Conservation (phyloP, 2,113 vertebrate genomes). For the Motacilla tschutschensis region DNA sequence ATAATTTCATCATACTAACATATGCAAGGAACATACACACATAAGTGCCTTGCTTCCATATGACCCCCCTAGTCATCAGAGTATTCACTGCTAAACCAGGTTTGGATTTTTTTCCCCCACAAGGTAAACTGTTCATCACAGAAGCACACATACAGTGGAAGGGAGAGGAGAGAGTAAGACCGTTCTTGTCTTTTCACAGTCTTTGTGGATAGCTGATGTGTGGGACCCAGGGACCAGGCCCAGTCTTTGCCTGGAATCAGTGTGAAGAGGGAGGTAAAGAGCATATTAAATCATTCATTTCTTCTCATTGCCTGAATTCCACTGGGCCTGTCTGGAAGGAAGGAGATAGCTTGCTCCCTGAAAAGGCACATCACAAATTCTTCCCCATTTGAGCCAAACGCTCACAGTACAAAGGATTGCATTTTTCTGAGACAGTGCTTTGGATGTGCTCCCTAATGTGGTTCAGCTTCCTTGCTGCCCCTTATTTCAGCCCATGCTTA, state of each 20-base stretch:
- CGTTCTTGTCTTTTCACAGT: neutral
- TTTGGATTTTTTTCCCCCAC: neutral
- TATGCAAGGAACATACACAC: neutral
- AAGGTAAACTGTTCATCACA: neutral
- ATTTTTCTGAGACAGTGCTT: neutral
- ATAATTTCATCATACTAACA: neutral
- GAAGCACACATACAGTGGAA: neutral
- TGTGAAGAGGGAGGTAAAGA: neutral
- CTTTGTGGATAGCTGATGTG: neutral
- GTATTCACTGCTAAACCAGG: neutral
- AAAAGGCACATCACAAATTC: conserved; percentile 5
- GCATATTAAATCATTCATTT: neutral
- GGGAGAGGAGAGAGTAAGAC: neutral
- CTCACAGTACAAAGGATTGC: neutral
- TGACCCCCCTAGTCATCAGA: neutral
- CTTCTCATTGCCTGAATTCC: neutral
- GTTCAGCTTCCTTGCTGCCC: conserved; percentile 20
- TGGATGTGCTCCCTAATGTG: conserved; percentile 14
- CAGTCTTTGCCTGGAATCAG: neutral
- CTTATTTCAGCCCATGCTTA: conserved; percentile 35
- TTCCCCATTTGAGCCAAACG: neutral
- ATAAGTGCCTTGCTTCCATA: neutral
- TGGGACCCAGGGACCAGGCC: fast-evolving
- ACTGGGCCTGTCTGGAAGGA: neutral
- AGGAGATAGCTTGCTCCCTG: neutral